Conservation (phyloP, 2,797 vertebrate genomes). For the Podarcis siculus region DNA sequence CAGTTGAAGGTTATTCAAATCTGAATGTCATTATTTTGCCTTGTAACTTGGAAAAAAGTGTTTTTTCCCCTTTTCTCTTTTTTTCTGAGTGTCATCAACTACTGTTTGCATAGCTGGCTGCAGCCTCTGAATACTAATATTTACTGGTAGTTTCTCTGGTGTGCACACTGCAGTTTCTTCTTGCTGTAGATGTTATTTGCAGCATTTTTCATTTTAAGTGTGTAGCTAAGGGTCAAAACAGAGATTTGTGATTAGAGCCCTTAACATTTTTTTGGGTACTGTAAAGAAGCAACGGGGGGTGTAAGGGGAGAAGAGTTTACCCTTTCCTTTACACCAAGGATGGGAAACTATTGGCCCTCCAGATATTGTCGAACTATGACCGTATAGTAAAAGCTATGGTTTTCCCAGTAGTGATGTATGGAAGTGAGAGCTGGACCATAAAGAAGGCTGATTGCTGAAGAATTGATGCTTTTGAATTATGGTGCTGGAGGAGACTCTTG, state of each 20-base stretch:
- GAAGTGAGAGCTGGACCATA: no score
- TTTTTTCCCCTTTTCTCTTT: conserved; percentile 30
- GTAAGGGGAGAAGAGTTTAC: no score
- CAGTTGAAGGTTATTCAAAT: conserved; percentile 49
- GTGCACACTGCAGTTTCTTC: neutral
- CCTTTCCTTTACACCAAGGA: no score
- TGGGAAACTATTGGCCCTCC: no score
- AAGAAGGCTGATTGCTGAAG: no score
- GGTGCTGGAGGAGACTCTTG: no score
- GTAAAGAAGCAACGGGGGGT: neutral
- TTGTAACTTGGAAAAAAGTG: conserved; percentile 55
- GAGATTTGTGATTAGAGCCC: no score
- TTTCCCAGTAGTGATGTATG: no score
- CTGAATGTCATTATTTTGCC: conserved; percentile 58
- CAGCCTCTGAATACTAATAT: conserved; percentile 34
- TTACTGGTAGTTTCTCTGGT: neutral
- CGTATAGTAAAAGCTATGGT: no score
- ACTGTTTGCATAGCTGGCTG: conserved; percentile 15
- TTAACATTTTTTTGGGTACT: neutral
- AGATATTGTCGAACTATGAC: no score
- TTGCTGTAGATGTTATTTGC: neutral
- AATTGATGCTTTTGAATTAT: no score
- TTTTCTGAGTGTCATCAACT: conserved; percentile 35
- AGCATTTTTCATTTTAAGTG: neutral
- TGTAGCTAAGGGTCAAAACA: neutral